Evolutionary conservation across 2,888 invertebrate species (phyloP).

Genomic region (Plagodis dolabraria): DNA sequence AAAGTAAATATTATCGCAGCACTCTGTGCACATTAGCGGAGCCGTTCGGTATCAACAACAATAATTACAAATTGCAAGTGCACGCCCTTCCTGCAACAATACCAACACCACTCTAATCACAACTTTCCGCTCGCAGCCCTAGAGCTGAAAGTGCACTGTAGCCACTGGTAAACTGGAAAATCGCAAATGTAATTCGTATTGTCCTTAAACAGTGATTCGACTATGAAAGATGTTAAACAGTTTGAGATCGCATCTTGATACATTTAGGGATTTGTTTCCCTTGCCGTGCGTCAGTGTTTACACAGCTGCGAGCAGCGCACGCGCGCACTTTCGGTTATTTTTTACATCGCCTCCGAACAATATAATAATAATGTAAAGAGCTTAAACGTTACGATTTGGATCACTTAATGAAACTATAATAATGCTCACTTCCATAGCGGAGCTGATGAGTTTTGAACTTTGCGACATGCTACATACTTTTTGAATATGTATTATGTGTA

Average conservation of each 20-base stretch:
- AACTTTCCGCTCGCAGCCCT: background rate
- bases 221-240: background rate
- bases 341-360: conserved; percentile 58
- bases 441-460: conserved; percentile 1
- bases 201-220: conserved; percentile 8
- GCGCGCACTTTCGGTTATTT: conserved; percentile 31
- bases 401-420: conserved; percentile 54
- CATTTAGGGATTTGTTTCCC: background rate
- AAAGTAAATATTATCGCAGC: conserved; percentile 49
- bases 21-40: conserved; percentile 43
- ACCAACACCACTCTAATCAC: background rate
- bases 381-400: conserved; percentile 68
- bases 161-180: background rate
- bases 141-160: conserved; percentile 9
- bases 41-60: conserved; percentile 31
- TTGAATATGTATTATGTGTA: too few species aligned
- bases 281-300: conserved; percentile 21
- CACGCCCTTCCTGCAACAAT: conserved; percentile 4
- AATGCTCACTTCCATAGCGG: conserved; percentile 14
- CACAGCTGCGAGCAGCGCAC: conserved; percentile 30
- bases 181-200: conserved; percentile 20
- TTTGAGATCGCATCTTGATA: background rate
- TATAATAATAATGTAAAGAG: conserved; percentile 69
- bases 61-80: conserved; percentile 30
- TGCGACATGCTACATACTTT: too few species aligned